Evolutionary conservation across 2,797 vertebrate species (phyloP).

Genomic region (Siniperca scherzeri): DNA sequence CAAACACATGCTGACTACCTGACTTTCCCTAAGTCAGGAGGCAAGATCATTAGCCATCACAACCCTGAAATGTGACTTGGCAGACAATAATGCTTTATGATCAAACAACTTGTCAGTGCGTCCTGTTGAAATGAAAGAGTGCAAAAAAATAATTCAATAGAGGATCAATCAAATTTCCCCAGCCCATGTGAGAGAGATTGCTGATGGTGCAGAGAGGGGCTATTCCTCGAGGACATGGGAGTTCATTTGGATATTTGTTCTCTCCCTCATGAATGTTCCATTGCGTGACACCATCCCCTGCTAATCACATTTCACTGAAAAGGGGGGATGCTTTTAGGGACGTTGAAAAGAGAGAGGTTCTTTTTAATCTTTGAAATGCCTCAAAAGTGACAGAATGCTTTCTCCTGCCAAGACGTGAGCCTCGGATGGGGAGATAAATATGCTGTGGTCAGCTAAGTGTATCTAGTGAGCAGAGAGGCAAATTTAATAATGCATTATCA

Average conservation of each 20-base stretch:
- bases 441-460: constrained; percentile 99
- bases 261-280: constrained; percentile 92
- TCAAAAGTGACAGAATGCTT: constrained; percentile 99
- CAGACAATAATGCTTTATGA: constrained; percentile 90
- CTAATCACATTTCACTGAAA: constrained; percentile 97
- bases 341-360: constrained; percentile 99
- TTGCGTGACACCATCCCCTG: constrained; percentile 95
- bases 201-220: constrained; percentile 89
- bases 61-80: constrained; percentile 89
- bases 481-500: constrained; percentile 99
- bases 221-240: constrained; percentile 90
- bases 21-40: constrained; percentile 87
- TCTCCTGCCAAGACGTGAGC: constrained; percentile 99
- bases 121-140: constrained; percentile 88
- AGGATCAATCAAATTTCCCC: constrained; percentile 89
- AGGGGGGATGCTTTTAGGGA: constrained; percentile 92
- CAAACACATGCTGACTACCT: constrained; percentile 90
- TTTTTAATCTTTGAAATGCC: constrained; percentile 99
- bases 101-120: constrained; percentile 90
- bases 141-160: constrained; percentile 90
- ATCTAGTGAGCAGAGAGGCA: constrained; percentile 99
- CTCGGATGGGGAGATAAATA: constrained; percentile 99
- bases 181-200: constrained; percentile 87
- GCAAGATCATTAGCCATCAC: constrained; percentile 90
- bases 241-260: constrained; percentile 93